A percentile compares a stretch with the other conserved stretches of the same genome.
These are phyloP conservation scores for Helicoverpa assulta DNA, from an alignment of 2,888 invertebrate genomes.

Conservation along the genomic window DNA sequence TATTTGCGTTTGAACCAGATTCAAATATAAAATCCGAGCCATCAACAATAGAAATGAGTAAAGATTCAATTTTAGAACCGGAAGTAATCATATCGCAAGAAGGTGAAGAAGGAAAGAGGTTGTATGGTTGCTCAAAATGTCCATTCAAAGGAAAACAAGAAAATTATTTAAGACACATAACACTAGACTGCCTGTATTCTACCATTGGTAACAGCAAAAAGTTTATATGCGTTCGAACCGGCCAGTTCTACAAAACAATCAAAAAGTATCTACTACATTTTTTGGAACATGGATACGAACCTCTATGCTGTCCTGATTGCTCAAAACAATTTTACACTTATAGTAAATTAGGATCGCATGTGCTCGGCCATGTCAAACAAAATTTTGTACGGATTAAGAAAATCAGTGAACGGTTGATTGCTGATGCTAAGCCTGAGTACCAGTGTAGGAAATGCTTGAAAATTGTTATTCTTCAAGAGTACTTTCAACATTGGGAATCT, in stretches of 20 bases:
- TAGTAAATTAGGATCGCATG: slow-evolving; percentile 39
- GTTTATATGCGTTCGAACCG: slow-evolving; percentile 64
- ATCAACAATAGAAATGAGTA: neutral
- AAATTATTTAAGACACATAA: slow-evolving; percentile 49
- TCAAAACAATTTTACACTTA: rapidly evolving
- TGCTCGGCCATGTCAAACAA: slow-evolving; percentile 61
- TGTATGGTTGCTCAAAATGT: slow-evolving; percentile 60
- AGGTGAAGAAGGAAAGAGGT: neutral
- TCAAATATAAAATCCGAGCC: neutral
- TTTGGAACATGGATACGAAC: slow-evolving; percentile 46
- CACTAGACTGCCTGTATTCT: neutral
- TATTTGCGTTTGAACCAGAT: neutral
- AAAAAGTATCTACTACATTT: slow-evolving; percentile 67
- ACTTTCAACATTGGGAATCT: slow-evolving; percentile 74
- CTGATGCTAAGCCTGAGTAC: neutral
- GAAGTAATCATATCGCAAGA: neutral
- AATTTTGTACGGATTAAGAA: slow-evolving; percentile 43
- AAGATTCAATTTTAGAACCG: neutral
- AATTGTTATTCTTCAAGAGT: neutral
- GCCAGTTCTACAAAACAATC: slow-evolving; percentile 7
- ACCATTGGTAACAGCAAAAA: rapidly evolving
- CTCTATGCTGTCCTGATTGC: slow-evolving; percentile 66
- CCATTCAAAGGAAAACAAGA: slow-evolving; percentile 41
- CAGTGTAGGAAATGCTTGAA: slow-evolving; percentile 64
- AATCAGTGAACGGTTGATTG: slow-evolving; percentile 5